phyloP scores from a whole-genome alignment of 2,888 invertebrate genomes.

The Hypercompe scribonia region DNA sequence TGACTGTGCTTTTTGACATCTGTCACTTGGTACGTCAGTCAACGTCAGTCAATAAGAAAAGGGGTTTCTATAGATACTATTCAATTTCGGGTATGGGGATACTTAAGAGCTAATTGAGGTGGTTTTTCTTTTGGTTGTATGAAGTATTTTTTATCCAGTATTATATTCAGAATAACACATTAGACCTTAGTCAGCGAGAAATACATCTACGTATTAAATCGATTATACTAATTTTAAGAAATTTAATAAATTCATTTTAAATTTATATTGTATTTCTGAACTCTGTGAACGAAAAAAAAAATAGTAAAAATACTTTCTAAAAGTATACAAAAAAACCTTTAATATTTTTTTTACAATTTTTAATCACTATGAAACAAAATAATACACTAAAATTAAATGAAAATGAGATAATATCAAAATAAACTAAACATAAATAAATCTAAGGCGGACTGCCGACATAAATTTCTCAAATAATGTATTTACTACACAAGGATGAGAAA shows the following conservation, averaged over 20 bases:
- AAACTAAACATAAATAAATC: constrained; percentile 29
- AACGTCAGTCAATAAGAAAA: background rate
- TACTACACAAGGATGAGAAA: constrained; percentile 27
- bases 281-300: background rate
- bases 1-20: background rate
- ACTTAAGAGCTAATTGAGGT: constrained; percentile 68
- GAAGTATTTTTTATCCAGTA: constrained; percentile 64
- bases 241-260: background rate
- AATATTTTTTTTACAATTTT: background rate
- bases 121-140: constrained; percentile 80
- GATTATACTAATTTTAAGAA: constrained; percentile 5
- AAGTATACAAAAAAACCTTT: constrained; percentile 6
- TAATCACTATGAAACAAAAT: background rate
- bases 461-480: constrained; percentile 26
- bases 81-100: constrained; percentile 32
- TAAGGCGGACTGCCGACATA: constrained; percentile 74
- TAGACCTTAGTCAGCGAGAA: constrained; percentile 21
- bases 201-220: constrained; percentile 18
- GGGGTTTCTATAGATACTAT: background rate
- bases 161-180: constrained; percentile 6
- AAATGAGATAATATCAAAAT: constrained; percentile 7
- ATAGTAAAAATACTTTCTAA: constrained; percentile 12
- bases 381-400: constrained; percentile 3
- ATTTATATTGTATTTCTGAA: constrained; percentile 16
- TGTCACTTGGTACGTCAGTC: background rate